Conservation (phyloP, 2,113 vertebrate species). For the Struthidea cinerea region DNA sequence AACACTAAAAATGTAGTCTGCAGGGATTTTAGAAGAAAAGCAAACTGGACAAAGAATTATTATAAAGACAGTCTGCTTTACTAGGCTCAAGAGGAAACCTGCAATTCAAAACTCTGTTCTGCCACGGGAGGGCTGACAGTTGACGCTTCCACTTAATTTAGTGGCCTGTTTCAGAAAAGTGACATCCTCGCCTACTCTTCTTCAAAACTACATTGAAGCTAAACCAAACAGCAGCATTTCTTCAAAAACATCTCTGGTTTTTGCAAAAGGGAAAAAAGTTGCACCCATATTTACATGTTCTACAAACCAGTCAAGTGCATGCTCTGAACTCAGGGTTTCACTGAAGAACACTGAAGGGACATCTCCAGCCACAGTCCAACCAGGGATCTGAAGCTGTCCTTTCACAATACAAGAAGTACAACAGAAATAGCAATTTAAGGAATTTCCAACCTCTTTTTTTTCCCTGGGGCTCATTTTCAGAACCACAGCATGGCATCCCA, state of each 20-base stretch:
- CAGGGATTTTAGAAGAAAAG: neutral
- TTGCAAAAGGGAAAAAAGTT: neutral
- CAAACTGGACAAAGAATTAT: neutral
- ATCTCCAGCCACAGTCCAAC: neutral
- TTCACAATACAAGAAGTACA: neutral
- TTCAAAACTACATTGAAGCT: neutral
- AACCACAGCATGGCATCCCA: neutral
- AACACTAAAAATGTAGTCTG: neutral
- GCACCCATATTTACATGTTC: neutral
- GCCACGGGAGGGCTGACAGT: neutral
- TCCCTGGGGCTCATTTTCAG: neutral
- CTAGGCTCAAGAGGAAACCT: neutral
- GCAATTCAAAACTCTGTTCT: neutral
- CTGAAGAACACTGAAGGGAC: neutral
- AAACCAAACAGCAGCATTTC: neutral
- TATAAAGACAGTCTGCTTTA: neutral
- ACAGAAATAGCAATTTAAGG: neutral
- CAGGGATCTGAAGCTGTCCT: neutral
- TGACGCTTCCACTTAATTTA: neutral
- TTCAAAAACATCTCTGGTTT: neutral
- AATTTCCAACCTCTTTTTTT: neutral
- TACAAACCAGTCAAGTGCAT: neutral
- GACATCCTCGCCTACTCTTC: neutral
- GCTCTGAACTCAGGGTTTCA: neutral
- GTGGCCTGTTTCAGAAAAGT: neutral